phyloP scores from a whole-genome alignment of 2,797 vertebrate genomes.

The Cuniculus paca region DNA sequence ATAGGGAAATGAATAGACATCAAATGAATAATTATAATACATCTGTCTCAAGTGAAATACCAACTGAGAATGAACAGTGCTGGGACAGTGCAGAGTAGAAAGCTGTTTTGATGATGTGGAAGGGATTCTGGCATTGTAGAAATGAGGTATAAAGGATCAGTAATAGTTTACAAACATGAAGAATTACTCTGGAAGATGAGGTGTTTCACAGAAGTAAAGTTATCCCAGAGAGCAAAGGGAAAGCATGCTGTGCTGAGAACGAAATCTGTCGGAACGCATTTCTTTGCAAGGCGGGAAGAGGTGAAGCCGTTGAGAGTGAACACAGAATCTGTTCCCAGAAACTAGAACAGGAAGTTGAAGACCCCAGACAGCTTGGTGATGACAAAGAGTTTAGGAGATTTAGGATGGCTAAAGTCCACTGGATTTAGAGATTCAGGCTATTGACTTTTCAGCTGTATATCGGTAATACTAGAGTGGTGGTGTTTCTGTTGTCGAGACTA shows the following conservation, averaged over 20 bases:
- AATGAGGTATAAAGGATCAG: not conserved
- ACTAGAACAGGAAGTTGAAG: not conserved
- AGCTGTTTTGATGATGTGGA: not conserved
- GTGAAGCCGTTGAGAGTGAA: not conserved
- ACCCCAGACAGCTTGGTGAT: not conserved
- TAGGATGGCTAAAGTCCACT: not conserved
- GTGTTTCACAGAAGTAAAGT: not conserved
- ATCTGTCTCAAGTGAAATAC: not conserved
- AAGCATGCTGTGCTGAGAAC: not conserved
- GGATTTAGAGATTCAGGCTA: not conserved
- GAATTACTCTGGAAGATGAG: not conserved
- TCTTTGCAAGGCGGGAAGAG: not conserved
- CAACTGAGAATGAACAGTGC: not conserved
- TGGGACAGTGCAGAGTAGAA: not conserved
- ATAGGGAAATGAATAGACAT: not conserved
- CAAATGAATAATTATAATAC: not conserved
- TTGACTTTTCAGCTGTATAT: not conserved
- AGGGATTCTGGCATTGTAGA: not conserved
- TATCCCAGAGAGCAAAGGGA: not conserved
- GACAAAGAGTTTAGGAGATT: not conserved
- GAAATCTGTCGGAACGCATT: not conserved
- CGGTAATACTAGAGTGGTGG: not conserved
- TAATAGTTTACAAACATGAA: not conserved
- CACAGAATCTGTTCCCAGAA: not conserved
- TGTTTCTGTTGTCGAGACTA: not conserved